Evolutionary conservation across 2,888 invertebrate genomes (phyloP).

Genomic region (Drosophila maculinotata): DNA sequence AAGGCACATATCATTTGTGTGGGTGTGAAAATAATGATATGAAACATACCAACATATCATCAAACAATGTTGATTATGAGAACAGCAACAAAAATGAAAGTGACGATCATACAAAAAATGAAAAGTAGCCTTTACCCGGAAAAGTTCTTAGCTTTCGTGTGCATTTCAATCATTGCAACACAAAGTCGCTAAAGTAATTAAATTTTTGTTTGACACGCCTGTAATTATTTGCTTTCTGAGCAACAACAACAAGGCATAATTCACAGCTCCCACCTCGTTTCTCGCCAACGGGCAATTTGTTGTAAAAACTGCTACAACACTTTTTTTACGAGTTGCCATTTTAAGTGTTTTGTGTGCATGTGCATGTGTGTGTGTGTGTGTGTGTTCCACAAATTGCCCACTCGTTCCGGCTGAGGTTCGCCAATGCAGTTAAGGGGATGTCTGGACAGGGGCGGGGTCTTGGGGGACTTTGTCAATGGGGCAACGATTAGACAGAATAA

Average conservation of each 20-base stretch:
- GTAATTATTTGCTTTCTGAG: conserved; percentile 26
- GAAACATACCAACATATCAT: background rate
- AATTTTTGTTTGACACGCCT: conserved; percentile 15
- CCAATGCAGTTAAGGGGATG: conserved; percentile 3
- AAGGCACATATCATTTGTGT: conserved; percentile 19
- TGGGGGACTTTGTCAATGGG: conserved; percentile 5
- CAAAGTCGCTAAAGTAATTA: conserved; percentile 32
- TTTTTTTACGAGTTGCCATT: conserved; percentile 39
- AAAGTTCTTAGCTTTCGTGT: conserved; percentile 4
- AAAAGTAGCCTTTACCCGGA: conserved; percentile 1
- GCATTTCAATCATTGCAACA: conserved; percentile 15
- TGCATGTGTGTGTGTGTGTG: conserved; percentile 1
- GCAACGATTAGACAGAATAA: conserved; percentile 48
- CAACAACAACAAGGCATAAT: background rate
- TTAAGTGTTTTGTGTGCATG: conserved; percentile 27
- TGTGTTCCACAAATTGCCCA: conserved; percentile 48
- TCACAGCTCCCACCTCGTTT: conserved; percentile 3
- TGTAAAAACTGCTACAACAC: conserved; percentile 25
- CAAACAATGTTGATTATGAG: conserved; percentile 13
- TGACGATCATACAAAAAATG: background rate
- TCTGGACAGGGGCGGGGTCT: background rate
- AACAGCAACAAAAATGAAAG: conserved; percentile 16
- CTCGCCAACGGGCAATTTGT: conserved; percentile 30
- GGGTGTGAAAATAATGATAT: conserved; percentile 25
- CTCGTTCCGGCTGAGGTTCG: conserved; percentile 20